Evolutionary conservation across 2,113 vertebrate genomes (phyloP).

Genomic region (Dissostichus mawsoni): DNA sequence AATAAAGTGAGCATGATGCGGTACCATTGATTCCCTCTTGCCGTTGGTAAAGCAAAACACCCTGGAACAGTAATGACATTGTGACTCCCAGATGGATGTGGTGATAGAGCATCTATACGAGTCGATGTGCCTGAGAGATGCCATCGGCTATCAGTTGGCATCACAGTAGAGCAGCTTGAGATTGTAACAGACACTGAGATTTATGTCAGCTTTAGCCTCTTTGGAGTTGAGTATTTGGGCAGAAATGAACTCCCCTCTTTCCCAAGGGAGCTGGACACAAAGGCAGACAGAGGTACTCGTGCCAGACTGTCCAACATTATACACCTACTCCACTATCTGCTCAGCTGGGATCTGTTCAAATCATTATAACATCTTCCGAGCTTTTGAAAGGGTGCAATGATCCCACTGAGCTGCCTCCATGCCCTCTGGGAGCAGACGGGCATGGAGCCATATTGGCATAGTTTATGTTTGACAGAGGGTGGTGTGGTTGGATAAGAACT

Average conservation of each 20-base stretch:
- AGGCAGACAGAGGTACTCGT: slow-evolving; percentile 30
- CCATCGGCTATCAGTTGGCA: slow-evolving; percentile 49
- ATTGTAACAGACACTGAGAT: slow-evolving; percentile 61
- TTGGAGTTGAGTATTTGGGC: slow-evolving; percentile 52
- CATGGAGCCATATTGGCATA: slow-evolving; percentile 12
- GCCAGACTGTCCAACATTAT: slow-evolving; percentile 52
- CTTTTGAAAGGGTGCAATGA: background rate
- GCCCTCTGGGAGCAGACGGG: background rate
- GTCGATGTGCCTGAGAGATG: slow-evolving; percentile 34
- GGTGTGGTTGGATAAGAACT: background rate
- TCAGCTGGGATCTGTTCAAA: slow-evolving; percentile 55
- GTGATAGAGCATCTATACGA: slow-evolving; percentile 43
- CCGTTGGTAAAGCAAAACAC: slow-evolving; percentile 35
- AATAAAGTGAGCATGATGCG: slow-evolving; percentile 12
- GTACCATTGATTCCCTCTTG: slow-evolving; percentile 22
- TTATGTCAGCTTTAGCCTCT: slow-evolving; percentile 58
- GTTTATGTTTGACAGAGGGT: slow-evolving; percentile 15
- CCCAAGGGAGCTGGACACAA: slow-evolving; percentile 48
- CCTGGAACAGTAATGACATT: slow-evolving; percentile 18
- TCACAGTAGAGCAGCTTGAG: slow-evolving; percentile 47
- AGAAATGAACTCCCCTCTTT: slow-evolving; percentile 32
- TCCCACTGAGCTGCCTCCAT: background rate
- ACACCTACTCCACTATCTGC: slow-evolving; percentile 29
- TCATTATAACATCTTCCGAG: slow-evolving; percentile 26
- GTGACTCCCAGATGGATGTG: slow-evolving; percentile 42